Base-by-base conservation (phyloP, 2,888 invertebrate genomes). In the Plutella xylostella region DNA sequence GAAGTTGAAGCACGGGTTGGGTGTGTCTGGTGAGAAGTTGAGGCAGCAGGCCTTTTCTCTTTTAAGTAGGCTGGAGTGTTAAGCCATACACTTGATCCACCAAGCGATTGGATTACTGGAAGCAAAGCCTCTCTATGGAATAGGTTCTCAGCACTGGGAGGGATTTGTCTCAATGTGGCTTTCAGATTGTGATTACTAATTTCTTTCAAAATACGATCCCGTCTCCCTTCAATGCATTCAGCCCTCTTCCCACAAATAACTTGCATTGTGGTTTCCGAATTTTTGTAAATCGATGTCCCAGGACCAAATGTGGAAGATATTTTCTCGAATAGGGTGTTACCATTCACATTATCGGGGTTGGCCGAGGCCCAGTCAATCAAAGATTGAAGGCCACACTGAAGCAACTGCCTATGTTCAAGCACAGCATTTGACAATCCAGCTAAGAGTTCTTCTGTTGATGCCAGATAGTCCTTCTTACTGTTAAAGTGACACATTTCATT, bases 181-280 rank as follows among this genome's bases (percentile, higher is more conserved):
- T 40, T 37, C 1, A 46, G 14, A 17, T 42, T 43, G 1, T 31
- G 6, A 25, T 38, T 46, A 14, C 17, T 38, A 11, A 48, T 42
- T 9, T 52, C 47, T 28, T 45, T 48, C 0, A 52, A 11, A 6
- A 51, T 34, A 7, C 47, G 19, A 1, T 47, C 31, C 4, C 49
- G 38, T 7, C 51, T 31, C 4, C 49, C 11, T 22, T 51, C 51
- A 38, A 51, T 48, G 11, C 47, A 42, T 20, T 51, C 48, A 0
- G 47, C 21, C n/a, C 48, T 43, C 38, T 47, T 50, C 0, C 48
- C 50, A n/a, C 45, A 45, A 1, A 46, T 20, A 9, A 52, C 44
- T 17, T 52, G 48, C 48, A 49, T 40, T 2, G 40, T 34, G 4
- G 17, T 20, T 20, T 51, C 49, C 5, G 17, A 45, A 25, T 30